These are phyloP conservation scores for Epistrophe grossulariae DNA, from an alignment of 2,888 invertebrate genomes.

Conservation along the genomic window DNA sequence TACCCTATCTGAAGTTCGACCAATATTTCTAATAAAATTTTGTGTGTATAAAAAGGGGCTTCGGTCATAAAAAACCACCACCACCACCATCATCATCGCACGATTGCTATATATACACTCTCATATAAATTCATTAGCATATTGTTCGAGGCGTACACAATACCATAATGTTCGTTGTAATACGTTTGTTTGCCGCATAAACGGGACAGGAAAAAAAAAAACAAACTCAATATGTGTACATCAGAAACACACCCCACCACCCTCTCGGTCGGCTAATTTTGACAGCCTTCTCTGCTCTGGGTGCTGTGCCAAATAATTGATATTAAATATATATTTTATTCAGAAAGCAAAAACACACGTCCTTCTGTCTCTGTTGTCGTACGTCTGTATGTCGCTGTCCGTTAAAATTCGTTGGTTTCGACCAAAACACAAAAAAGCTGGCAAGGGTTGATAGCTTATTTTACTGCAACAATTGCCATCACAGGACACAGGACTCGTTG, in stretches of 20 bases:
- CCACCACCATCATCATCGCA: conserved; percentile 18
- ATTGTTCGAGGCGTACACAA: conserved; percentile 66
- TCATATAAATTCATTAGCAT: conserved; percentile 73
- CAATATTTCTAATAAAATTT: conserved; percentile 11
- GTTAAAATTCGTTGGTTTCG: conserved; percentile 31
- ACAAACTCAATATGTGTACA: neutral
- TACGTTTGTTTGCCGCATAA: conserved; percentile 62
- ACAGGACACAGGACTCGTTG: neutral
- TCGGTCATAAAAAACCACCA: conserved; percentile 8
- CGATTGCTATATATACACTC: neutral
- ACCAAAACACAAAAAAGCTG: conserved; percentile 22
- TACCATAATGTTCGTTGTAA: conserved; percentile 62
- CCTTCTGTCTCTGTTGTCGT: neutral
- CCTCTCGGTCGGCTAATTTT: conserved; percentile 40
- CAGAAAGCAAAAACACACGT: conserved; percentile 9
- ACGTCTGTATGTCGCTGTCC: conserved; percentile 5
- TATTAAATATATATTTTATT: conserved; percentile 74
- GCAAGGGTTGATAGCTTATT: conserved; percentile 73
- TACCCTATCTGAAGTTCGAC: conserved; percentile 27
- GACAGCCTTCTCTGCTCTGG: conserved; percentile 38
- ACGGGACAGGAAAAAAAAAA: conserved; percentile 35
- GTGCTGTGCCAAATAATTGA: conserved; percentile 71
- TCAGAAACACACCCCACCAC: conserved; percentile 26
- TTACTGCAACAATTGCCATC: conserved; percentile 69
- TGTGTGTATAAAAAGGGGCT: neutral